These are phyloP conservation scores for Synanthedon andrenaeformis DNA, from an alignment of 2,888 invertebrate species.

Conservation along the genomic window DNA sequence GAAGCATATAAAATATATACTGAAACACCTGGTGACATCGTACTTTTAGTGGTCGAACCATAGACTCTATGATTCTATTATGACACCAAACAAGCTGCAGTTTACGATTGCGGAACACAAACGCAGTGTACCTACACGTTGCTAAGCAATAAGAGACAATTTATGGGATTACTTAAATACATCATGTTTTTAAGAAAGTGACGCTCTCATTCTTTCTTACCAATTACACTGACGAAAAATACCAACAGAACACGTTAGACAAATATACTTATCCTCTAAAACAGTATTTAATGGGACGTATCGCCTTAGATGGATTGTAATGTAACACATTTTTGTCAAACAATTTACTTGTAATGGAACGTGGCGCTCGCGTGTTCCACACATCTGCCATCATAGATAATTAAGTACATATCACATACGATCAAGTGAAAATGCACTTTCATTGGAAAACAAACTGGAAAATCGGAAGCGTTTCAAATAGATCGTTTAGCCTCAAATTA, in stretches of 20 bases:
- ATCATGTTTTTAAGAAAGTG: no score
- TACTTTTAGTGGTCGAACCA: no score
- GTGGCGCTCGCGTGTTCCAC: slow-evolving; percentile 3
- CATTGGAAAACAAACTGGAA: slow-evolving; percentile 39
- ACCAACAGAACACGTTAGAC: not conserved
- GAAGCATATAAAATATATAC: no score
- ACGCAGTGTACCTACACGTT: no score
- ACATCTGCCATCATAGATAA: not conserved
- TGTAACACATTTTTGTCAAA: slow-evolving; percentile 3
- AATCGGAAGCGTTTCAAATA: slow-evolving; percentile 36
- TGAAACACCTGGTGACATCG: no score
- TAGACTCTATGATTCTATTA: no score
- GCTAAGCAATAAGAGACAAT: no score
- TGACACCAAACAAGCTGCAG: no score
- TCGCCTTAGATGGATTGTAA: not conserved
- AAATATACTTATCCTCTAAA: not conserved
- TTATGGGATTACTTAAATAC: no score
- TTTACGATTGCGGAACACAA: no score
- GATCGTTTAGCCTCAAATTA: slow-evolving; percentile 21
- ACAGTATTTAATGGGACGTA: not conserved
- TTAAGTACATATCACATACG: slow-evolving; percentile 11
- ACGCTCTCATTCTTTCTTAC: no score
- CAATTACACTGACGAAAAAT: no score
- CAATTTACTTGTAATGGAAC: slow-evolving; percentile 4
- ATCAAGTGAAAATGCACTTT: slow-evolving; percentile 46